Base-by-base conservation (phyloP, 64 coral and sea anemone genomes). In the Dendrophyllia cribrosa region DNA sequence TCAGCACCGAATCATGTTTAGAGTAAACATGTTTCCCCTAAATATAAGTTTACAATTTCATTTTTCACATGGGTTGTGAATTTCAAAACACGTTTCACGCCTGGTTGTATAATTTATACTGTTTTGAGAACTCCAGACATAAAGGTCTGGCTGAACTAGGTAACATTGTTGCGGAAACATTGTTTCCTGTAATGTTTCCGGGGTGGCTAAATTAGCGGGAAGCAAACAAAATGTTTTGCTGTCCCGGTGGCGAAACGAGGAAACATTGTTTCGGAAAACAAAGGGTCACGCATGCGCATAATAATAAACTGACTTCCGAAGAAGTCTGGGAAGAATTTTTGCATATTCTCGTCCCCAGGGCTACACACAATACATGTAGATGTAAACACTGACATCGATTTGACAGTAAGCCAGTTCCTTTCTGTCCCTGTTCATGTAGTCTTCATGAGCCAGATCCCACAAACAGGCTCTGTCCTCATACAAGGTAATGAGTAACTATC, bases 81-180 rank as follows among this genome's bases (percentile, higher is more conserved):
- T 34, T 34, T 34, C 34, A 34, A 34, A 34, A 34, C 34, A 34
- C 34, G 34, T 34, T 34, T 34, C 34, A 34, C 34, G 34, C 34
- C 34, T 34, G 34, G 34, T 34, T 34, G 34, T 34, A 34, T 34
- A 34, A 34, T 34, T 34, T 34, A 34, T 34, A 34, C 34, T 34
- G 34, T 34, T 34, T 34, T 34, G 34, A 34, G 34, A 34, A 34
- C 0, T n/a, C n/a, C 34, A 34, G 34, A 34, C 34, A 34, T 34
- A 34, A 44, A 51, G 74, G 74, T 47, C 48, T 76, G 74, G 74
- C 74, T 53, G 52, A 55, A 76, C 19, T 51, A 76, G 74, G 74
- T 53, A 55, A 76, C 49, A 52, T 55, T 76, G 47, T 76, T 76
- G 74, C 20, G 16, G 74, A 76, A 76, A 76, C 74, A 76, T 53